Base-by-base conservation (phyloP, 2,113 vertebrate species). In the Strigops habroptila region DNA sequence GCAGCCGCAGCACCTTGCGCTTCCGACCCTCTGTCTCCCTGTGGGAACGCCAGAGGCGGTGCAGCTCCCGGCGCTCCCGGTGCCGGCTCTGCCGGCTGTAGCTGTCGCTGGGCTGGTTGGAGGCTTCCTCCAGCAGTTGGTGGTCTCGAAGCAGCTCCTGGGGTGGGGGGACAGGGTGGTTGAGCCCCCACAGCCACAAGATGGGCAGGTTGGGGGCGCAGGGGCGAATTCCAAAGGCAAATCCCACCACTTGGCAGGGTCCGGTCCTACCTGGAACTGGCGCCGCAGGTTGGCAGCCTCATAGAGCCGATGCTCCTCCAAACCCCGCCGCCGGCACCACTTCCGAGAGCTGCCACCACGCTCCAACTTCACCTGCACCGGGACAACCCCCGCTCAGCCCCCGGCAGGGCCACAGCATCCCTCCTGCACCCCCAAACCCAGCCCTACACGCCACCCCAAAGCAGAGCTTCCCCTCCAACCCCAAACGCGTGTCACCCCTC, bases 291-390 rank as follows among this genome's bases (percentile, higher is more conserved):
- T 99, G 95, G 98, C 98, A 78, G 99, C 99, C 91, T 99, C 99
- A 1, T 99, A 99, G 0, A 99, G 97, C 12, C 99, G 98, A n/a
- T 99, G 99, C 73, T 99, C 99, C 96, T 99, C 99, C 70, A 99
- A 62, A 2, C 99, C 99, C 10, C 98, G 98, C 21, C 97, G 98
- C 39, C 98, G 98, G 89, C 99, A 99, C 99, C 99, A 99, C 48
- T 98, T 98, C 49, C 98, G 98, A 0, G 99, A 99, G 51, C 91
- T 94, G 1, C 97, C 89, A 2, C 98, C 95, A 33, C 97, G 94
- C 35, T 98, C 98, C 0, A 98, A 98, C 75, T 99, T 99, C 65
- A 99, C 98, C 99, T 99, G 97, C 51, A 5, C 10, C 4, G 7
- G 9, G 19, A 28, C 9, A 44, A 1, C n/a, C 8, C 6, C 11